Conservation (phyloP, 2,888 invertebrate genomes). For the Monoplex corrugatus region DNA sequence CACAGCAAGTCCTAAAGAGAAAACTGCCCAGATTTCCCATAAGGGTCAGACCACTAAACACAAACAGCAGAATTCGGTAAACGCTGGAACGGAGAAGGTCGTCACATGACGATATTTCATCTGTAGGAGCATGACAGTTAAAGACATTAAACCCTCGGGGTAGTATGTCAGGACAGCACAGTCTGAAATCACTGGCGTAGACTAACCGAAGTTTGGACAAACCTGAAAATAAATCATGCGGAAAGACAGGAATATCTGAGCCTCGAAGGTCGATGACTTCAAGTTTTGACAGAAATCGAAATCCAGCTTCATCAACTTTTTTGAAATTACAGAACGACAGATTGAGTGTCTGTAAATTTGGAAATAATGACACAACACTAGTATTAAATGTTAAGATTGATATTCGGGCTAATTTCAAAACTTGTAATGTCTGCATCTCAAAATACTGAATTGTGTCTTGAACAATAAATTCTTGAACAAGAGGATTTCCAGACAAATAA, state of each 20-base stretch:
- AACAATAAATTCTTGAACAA: too few species aligned
- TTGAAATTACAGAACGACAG: too few species aligned
- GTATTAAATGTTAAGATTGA: too few species aligned
- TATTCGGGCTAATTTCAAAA: too few species aligned
- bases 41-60: not conserved
- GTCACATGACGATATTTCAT: slow-evolving; percentile 22
- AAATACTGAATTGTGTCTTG: too few species aligned
- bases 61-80: not conserved
- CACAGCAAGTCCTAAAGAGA: not conserved
- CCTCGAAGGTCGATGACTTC: not conserved
- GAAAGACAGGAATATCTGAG: not conserved
- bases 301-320: not conserved
- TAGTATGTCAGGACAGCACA: slow-evolving; percentile 22
- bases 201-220: not conserved
- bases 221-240: not conserved
- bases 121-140: not conserved
- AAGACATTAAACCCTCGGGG: not conserved
- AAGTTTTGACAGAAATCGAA: not conserved
- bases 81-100: not conserved
- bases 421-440: too few species aligned
- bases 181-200: not conserved
- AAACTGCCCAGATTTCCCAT: not conserved
- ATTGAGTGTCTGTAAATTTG: not conserved
- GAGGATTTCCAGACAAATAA: too few species aligned
- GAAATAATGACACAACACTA: not conserved